A percentile compares a stretch with the other conserved stretches of the same genome.
These are phyloP conservation scores for Holothuria leucospilota DNA, from an alignment of 53 echinoderm and acorn worm species.

Conservation along the genomic window DNA sequence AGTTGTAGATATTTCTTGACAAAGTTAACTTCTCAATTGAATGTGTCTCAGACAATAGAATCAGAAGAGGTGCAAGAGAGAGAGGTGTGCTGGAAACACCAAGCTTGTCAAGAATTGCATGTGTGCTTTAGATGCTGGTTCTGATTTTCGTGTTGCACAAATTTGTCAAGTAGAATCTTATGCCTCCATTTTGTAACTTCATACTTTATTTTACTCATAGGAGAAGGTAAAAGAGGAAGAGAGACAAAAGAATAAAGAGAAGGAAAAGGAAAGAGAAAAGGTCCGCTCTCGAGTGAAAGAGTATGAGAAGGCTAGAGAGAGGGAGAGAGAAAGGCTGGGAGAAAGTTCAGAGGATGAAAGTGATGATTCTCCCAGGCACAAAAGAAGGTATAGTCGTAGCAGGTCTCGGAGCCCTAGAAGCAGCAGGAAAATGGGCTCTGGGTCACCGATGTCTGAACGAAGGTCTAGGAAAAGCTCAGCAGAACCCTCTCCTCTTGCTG, in stretches of 20 bases:
- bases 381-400: conserved; percentile 72
- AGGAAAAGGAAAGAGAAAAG: conserved; percentile 77
- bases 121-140: too few relatives aligned
- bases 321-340: conserved; percentile 80
- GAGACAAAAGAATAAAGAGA: conserved; percentile 73
- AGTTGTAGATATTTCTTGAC: too few relatives aligned
- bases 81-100: too few relatives aligned
- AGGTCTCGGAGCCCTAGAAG: conserved; percentile 79
- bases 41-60: too few relatives aligned
- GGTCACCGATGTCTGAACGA: conserved; percentile 71
- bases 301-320: conserved; percentile 84
- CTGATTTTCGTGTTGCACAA: too few relatives aligned
- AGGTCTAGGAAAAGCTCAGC: conserved; percentile 64
- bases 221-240: conserved; percentile 87
- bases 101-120: too few relatives aligned
- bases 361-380: conserved; percentile 49
- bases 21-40: too few relatives aligned
- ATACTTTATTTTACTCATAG: conserved; percentile 26
- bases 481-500: conserved; percentile 82
- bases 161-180: too few relatives aligned
- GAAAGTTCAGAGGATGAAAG: conserved; percentile 71
- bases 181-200: too few relatives aligned
- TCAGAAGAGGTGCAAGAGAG: too few relatives aligned
- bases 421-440: conserved; percentile 62
- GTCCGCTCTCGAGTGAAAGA: conserved; percentile 74